Evolutionary conservation across 2,797 vertebrate genomes (phyloP), one percentile per base, ranked within the genome.

Genomic region (Poecilia gillii): DNA sequence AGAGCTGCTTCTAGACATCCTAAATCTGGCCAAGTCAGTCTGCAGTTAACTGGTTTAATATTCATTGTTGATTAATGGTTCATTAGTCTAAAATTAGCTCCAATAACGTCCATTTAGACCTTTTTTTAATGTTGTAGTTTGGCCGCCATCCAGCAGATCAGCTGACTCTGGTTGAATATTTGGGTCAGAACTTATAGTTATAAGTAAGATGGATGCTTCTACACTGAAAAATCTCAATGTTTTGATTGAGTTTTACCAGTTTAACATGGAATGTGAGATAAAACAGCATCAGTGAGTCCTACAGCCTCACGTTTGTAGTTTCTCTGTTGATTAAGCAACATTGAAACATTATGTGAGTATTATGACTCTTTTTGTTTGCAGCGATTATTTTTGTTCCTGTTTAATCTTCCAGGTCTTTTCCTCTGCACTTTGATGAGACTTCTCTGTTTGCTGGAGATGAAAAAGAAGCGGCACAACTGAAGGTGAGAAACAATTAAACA

Each of bases 371-470:
- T 46, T 16, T 75, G 20, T 31, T 20, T 73, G 39, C 51, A 16
- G 73, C 72, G 45, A 70, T 6, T 1, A 39, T 72, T n/a, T 11
- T 57, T 72, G 1, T 1, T 14, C 66, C 4, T 20, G 7, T 74
- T 47, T 47, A 28, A 59, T 57, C 46, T 77, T 87, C 18, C 86
- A 98, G 97, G 81, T 97, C 97, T 6, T 99, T 99, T 88, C 98
- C 98, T 0, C 92, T 98, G 90, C 97, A 98, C 91, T 99, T 99
- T 0, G 94, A 99, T 83, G 98, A 99, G 78, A 97, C 97, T 33
- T 97, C 97, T 0, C 92, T 99, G 85, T 99, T 99, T 90, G 93
- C 97, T 75, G 98, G 98, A 12, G 95, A 97, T 84, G 96, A 95
- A 82, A 94, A 95, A 20, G 97, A 98, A 95, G 97, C 97, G 8